Percentiles rank a stretch among this genome's conserved stretches.
These are phyloP conservation scores for Latheticus oryzae DNA, from an alignment of 2,888 invertebrate genomes.

Conservation along the genomic window DNA sequence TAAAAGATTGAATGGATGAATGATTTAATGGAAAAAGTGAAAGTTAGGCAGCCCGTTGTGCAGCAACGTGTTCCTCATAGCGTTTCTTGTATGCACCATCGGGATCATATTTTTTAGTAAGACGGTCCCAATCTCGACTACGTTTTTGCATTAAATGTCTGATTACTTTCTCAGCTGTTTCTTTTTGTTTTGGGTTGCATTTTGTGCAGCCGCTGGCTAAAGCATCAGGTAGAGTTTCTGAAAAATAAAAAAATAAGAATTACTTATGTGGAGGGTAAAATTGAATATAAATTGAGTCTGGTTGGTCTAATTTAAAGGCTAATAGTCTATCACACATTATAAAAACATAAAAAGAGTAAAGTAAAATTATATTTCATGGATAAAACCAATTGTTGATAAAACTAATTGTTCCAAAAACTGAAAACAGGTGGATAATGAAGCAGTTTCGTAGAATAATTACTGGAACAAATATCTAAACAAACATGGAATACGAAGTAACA, in stretches of 20 bases:
- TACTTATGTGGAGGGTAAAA: conserved; percentile 4
- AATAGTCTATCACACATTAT: too few relatives aligned
- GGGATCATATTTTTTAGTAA: conserved; percentile 77
- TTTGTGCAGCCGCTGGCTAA: conserved; percentile 75
- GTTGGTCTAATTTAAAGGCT: conserved; percentile 6
- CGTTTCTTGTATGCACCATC: conserved; percentile 72
- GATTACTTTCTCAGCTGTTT: conserved; percentile 76
- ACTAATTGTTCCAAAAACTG: too few relatives aligned
- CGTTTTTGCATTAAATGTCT: conserved; percentile 73
- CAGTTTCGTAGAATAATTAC: too few relatives aligned
- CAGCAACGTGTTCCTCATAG: conserved; percentile 60
- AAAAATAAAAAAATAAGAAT: conserved; percentile 48
- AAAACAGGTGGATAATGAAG: too few relatives aligned
- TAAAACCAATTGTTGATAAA: too few relatives aligned
- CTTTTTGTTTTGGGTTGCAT: conserved; percentile 76
- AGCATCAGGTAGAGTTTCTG: conserved; percentile 79
- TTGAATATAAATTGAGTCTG: conserved; percentile 5
- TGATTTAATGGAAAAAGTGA: conserved; percentile 8
- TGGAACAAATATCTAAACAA: too few relatives aligned
- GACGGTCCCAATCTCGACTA: conserved; percentile 75
- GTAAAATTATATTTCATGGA: neutral
- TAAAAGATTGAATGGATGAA: conserved; percentile 1
- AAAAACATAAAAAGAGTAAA: conserved; percentile 1
- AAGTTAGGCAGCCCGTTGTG: conserved; percentile 27
- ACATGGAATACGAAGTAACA: too few relatives aligned